Evolutionary conservation across 2,888 invertebrate species (phyloP), one percentile per base, ranked within the genome.

Genomic region (Erpobdella octoculata): DNA sequence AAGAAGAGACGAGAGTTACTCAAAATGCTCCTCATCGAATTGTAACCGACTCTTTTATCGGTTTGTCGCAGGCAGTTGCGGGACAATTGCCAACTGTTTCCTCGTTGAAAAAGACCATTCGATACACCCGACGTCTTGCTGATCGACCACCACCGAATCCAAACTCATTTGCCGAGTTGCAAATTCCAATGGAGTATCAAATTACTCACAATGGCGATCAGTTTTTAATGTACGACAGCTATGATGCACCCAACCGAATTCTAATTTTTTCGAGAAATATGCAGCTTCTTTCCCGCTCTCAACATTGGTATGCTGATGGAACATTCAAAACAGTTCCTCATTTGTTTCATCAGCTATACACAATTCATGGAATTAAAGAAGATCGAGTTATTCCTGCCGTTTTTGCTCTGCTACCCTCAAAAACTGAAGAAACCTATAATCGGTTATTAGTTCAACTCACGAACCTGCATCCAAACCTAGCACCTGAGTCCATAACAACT

Each of bases 351-450:
- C 4, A 62, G 15, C 33, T 62, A 35, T 62, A 62, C 33, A 31
- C 31, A n/a, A 31, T 62, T 8, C 62, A 8, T 31, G 62, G 62
- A 62, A 1, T 4, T 35, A 8, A n/a, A 9, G 35, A 33, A 5
- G 62, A 62, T 28, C 21, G 31, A 2, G 31, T 31, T 1, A 28
- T 33, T 1, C 62, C 62, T 28, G 21, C 33, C 18, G 62, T 62
- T 9, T 62, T 28, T 62, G 62, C 35, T 62, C 33, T 62, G 18
- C 33, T 62, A 35, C 62, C 62, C 5, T 62, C 62, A n/a, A 33
- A 8, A 3, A 62, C 62, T 33, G n/a, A 62, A 62, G 62, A 62
- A 62, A 62, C 62, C 6, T 62, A 62, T 35, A 62, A 62, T 31
- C 6, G 31, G 12, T 35, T 62, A 31, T 8, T 62, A n/a, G n/a